phyloP scores from a whole-genome alignment of 2,113 vertebrate genomes.

The Halcyon senegalensis region DNA sequence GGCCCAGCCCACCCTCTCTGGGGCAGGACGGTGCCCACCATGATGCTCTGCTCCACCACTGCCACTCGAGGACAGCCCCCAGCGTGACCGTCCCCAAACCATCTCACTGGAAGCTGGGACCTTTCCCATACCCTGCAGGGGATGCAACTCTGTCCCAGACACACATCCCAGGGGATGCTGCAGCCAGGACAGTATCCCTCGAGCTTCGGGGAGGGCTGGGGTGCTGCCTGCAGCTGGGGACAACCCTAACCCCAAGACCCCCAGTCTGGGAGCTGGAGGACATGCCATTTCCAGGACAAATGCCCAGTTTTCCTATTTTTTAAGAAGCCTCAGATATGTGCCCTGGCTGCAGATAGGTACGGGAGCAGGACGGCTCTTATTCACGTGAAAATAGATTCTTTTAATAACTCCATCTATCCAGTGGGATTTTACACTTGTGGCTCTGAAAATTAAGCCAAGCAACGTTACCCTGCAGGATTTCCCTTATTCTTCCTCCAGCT shows the following conservation, averaged over 20 bases:
- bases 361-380: background rate
- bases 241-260: background rate
- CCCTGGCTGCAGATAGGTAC: background rate
- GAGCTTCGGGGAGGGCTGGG: background rate
- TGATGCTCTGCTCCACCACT: background rate
- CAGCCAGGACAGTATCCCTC: background rate
- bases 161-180: accelerated
- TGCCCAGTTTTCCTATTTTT: background rate
- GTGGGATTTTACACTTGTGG: background rate
- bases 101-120: background rate
- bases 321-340: background rate
- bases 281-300: background rate
- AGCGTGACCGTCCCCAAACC: background rate
- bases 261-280: background rate
- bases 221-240: accelerated
- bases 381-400: background rate
- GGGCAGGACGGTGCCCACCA: background rate
- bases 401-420: background rate
- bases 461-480: background rate
- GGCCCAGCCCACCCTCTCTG: background rate
- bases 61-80: accelerated
- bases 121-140: background rate
- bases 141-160: background rate
- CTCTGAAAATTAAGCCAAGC: background rate
- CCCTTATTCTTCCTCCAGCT: background rate